Conservation (phyloP, 64 coral and sea anemone genomes). For the Dendrophyllia cribrosa region DNA sequence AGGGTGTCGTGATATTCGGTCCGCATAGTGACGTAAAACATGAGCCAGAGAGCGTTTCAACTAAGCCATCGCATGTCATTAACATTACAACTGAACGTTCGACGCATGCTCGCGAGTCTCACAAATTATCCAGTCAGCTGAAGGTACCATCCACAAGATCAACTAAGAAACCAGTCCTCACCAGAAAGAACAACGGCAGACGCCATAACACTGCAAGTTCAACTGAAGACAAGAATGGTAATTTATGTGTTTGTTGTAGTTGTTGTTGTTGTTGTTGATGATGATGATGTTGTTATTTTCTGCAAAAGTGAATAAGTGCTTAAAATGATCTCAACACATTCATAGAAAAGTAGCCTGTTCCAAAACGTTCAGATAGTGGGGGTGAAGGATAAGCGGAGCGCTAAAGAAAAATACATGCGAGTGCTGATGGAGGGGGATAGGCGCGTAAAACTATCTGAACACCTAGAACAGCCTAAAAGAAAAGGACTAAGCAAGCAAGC, state of each 20-base stretch:
- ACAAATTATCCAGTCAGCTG: neutral
- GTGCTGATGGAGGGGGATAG: no score
- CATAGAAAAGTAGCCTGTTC: no score
- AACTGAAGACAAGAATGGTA: neutral
- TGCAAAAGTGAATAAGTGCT: no score
- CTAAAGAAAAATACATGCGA: no score
- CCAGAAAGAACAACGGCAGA: neutral
- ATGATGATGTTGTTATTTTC: no score
- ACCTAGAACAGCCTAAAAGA: no score
- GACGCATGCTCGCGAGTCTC: neutral
- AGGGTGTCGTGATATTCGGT: neutral
- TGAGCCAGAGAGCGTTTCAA: neutral
- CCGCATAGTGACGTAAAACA: neutral
- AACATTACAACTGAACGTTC: neutral
- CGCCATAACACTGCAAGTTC: neutral
- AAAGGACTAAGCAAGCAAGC: no score
- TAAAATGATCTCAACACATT: no score
- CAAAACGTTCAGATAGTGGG: no score
- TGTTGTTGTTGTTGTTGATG: neutral
- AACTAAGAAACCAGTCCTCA: neutral
- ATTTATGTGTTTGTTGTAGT: neutral
- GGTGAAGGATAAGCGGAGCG: no score
- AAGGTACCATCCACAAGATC: neutral
- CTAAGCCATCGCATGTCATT: neutral
- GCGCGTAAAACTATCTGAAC: no score